These are phyloP conservation scores for Oenanthe melanoleuca DNA, from an alignment of 2,113 vertebrate genomes.

Conservation along the genomic window DNA sequence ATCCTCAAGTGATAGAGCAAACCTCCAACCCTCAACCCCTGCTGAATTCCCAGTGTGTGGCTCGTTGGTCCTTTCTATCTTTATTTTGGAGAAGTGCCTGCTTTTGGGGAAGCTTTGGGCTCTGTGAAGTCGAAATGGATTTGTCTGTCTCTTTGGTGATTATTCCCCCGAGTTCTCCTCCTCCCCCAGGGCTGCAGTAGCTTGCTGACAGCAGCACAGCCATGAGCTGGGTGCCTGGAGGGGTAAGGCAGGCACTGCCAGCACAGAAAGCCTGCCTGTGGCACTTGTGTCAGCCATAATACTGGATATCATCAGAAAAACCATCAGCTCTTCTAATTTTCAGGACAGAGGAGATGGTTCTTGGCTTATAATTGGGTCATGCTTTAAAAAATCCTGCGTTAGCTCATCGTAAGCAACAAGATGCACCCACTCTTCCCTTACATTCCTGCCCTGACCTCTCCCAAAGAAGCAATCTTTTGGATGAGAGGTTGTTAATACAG, in stretches of 20 bases:
- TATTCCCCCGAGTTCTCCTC: not conserved
- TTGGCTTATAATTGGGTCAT: slow-evolving; percentile 36
- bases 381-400: not conserved
- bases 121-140: not conserved
- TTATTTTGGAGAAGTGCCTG: not conserved
- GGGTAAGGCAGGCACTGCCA: not conserved
- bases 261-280: not conserved
- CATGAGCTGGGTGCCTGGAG: not conserved
- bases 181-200: not conserved
- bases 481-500: not conserved
- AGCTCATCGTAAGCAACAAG: not conserved
- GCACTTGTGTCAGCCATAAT: not conserved
- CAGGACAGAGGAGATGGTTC: slow-evolving; percentile 17
- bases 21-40: not conserved
- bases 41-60: not conserved
- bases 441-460: not conserved
- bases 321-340: slow-evolving; percentile 41
- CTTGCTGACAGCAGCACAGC: not conserved
- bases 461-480: not conserved
- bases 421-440: not conserved
- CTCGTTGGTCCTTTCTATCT: not conserved
- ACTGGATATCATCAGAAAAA: slow-evolving; percentile 34
- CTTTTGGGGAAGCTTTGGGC: not conserved
- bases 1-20: not conserved
- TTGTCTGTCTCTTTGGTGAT: slow-evolving; percentile 2